Conservation (phyloP, 1,140 invertebrate genomes). For the Drosophila ananassae region DNA sequence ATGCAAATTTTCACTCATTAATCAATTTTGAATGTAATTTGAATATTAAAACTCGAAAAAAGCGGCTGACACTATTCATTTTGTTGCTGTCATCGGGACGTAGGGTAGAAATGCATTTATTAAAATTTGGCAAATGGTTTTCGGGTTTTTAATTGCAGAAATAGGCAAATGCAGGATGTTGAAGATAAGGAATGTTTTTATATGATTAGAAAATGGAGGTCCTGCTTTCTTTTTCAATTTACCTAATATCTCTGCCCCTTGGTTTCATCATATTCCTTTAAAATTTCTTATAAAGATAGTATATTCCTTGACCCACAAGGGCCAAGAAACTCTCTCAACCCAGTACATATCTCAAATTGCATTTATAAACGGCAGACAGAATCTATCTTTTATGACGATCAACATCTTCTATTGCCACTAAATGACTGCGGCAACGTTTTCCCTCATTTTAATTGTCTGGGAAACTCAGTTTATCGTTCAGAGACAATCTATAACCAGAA, state of each 20-base stretch:
- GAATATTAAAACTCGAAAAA: conserved; percentile 34
- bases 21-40: conserved; percentile 64
- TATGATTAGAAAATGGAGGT: no score
- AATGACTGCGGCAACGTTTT: conserved; percentile 28
- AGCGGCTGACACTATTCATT: conserved; percentile 38
- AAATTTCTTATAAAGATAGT: neutral
- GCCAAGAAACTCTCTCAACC: neutral
- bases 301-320: conserved; percentile 19
- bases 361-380: conserved; percentile 3
- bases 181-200: neutral
- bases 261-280: neutral
- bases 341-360: conserved; percentile 31
- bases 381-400: conserved; percentile 40
- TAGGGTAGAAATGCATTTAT: conserved; percentile 13
- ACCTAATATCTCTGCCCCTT: neutral
- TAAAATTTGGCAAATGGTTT: conserved; percentile 25
- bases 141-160: neutral
- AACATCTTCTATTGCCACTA: conserved; percentile 31
- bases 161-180: neutral
- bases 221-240: neutral
- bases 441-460: conserved; percentile 73
- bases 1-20: conserved; percentile 72
- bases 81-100: conserved; percentile 33
- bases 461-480: conserved; percentile 62
- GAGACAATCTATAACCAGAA: conserved; percentile 45